Conservation (phyloP, 2,888 invertebrate species). For the Tipula confusa region DNA sequence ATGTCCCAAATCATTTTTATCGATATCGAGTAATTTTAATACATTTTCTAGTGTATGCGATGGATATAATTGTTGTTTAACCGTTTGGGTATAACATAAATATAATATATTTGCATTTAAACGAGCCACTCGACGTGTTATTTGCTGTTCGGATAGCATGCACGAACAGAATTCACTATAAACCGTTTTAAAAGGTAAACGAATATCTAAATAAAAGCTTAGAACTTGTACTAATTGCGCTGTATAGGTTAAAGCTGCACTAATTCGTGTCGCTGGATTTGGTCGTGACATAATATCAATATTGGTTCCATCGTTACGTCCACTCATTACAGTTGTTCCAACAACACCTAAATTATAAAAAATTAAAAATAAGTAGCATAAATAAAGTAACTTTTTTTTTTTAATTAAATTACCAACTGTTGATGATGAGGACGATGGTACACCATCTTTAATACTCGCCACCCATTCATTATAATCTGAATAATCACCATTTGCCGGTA, state of each 20-base stretch:
- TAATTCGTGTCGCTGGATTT: constrained; percentile 67
- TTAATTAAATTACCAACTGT: constrained; percentile 32
- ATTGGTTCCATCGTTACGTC: constrained; percentile 42
- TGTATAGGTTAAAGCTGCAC: constrained; percentile 78
- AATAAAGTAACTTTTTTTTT: too few species aligned
- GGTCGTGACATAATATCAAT: constrained; percentile 57
- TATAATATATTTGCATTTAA: constrained; percentile 76
- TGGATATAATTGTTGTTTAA: constrained; percentile 61
- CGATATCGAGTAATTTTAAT: constrained; percentile 62
- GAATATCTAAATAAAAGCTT: constrained; percentile 76
- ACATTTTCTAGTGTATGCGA: constrained; percentile 69
- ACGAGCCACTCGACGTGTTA: constrained; percentile 68
- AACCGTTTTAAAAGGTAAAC: constrained; percentile 69
- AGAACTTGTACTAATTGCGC: constrained; percentile 79
- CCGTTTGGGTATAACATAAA: constrained; percentile 72
- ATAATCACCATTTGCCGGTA: constrained; percentile 81
- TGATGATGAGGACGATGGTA: constrained; percentile 40
- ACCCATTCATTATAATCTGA: constrained; percentile 74
- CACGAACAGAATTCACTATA: constrained; percentile 79
- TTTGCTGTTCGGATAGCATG: constrained; percentile 66
- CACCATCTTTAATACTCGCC: constrained; percentile 52
- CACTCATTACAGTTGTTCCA: constrained; percentile 39
- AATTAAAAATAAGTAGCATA: too few species aligned
- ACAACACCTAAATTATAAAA: background rate
- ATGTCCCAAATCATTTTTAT: constrained; percentile 66